Percentiles rank a stretch among this genome's conserved stretches.
Conservation (phyloP, 2,888 invertebrate genomes). For the Phania funesta region DNA sequence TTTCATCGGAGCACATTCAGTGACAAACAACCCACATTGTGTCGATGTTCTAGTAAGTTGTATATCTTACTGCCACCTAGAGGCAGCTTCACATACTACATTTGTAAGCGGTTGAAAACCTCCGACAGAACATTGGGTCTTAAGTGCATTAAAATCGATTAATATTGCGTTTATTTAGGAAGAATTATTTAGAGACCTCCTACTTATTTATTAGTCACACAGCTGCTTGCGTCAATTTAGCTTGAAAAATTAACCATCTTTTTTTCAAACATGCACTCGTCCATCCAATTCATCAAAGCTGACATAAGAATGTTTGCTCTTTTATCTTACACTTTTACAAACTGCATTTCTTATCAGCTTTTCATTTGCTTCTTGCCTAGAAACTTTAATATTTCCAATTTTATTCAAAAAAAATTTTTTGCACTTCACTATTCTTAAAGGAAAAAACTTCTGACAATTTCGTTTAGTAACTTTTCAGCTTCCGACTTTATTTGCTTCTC, state of each 20-base stretch:
- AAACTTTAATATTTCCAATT: constrained; percentile 10
- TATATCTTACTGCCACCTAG: too few species aligned
- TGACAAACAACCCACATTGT: too few species aligned
- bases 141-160: too few species aligned
- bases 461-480: constrained; percentile 25
- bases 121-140: too few species aligned
- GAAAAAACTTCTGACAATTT: constrained; percentile 55
- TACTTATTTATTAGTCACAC: neutral
- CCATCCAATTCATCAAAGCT: neutral
- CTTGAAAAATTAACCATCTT: neutral
- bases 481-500: constrained; percentile 12
- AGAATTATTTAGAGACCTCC: too few species aligned
- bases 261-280: neutral
- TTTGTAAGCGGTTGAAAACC: too few species aligned
- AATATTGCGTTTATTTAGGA: too few species aligned
- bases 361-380: neutral
- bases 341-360: neutral
- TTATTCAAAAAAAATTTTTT: neutral
- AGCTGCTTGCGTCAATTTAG: neutral
- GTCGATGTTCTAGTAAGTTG: too few species aligned
- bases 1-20: too few species aligned
- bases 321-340: neutral
- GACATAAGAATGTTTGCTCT: neutral
- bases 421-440: constrained; percentile 8
- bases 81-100: too few species aligned